Evolutionary conservation across 2,797 vertebrate genomes (phyloP).

Genomic region (Halcyon badia): DNA sequence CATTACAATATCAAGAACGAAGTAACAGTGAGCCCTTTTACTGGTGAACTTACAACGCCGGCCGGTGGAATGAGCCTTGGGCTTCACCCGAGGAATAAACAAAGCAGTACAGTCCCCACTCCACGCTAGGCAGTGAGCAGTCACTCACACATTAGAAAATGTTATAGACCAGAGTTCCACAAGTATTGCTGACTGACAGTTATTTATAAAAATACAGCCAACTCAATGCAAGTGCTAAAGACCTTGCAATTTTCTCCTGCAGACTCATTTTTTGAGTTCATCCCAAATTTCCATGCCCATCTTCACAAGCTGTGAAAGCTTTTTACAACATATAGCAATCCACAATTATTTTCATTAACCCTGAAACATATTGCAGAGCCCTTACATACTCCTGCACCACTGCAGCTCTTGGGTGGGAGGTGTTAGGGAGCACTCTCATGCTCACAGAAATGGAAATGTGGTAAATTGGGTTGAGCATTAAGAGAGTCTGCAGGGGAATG

Average conservation of each 20-base stretch:
- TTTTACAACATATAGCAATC: not conserved
- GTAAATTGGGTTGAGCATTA: not conserved
- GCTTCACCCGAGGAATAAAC: not conserved
- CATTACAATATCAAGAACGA: not conserved
- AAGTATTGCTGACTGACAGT: not conserved
- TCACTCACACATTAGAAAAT: not conserved
- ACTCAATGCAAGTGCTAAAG: not conserved
- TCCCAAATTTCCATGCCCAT: not conserved
- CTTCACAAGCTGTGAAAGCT: not conserved
- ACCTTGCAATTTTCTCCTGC: not conserved
- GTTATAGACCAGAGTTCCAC: not conserved
- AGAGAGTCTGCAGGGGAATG: not conserved
- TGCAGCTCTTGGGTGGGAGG: not conserved
- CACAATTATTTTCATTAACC: not conserved
- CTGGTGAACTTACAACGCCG: rapidly evolving
- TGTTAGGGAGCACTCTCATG: not conserved
- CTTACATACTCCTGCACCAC: not conserved
- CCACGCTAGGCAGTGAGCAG: not conserved
- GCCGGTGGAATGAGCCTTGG: not conserved
- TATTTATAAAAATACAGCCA: not conserved
- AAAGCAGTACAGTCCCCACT: too few relatives aligned
- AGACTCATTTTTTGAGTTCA: not conserved
- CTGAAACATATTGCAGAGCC: not conserved
- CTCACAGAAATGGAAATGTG: not conserved
- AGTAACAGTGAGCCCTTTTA: not conserved